Evolutionary conservation across 2,113 vertebrate species (phyloP).

Genomic region (Tauraco erythrolophus): DNA sequence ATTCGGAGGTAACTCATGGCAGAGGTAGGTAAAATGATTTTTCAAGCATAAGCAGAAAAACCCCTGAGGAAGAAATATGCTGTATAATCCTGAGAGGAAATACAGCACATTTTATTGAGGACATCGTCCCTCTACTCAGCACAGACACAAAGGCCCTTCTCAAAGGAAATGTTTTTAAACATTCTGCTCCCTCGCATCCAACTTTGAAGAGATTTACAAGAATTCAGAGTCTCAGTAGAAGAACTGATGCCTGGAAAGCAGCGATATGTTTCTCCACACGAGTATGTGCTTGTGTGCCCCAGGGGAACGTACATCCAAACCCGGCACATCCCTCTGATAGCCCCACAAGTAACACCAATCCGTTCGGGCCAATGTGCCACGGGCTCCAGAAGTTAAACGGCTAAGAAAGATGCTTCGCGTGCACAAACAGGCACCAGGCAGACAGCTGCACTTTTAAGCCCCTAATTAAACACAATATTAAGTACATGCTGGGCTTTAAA

Average conservation of each 20-base stretch:
- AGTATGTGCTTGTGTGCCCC: not conserved
- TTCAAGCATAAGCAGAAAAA: constrained; percentile 23
- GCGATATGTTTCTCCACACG: fast-evolving
- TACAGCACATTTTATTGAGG: not conserved
- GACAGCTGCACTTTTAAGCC: not conserved
- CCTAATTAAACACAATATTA: not conserved
- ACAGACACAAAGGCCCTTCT: not conserved
- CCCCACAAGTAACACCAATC: not conserved
- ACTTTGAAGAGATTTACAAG: not conserved
- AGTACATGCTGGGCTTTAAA: not conserved
- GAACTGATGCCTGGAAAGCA: not conserved
- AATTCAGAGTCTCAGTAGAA: not conserved
- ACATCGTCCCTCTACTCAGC: not conserved
- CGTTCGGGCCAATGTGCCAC: not conserved
- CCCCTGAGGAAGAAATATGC: not conserved
- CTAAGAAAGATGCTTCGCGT: not conserved
- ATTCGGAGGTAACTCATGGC: not conserved
- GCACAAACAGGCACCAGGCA: not conserved
- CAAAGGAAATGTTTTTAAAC: not conserved
- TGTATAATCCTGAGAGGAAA: not conserved
- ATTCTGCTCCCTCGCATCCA: not conserved
- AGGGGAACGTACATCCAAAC: not conserved
- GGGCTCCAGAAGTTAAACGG: not conserved
- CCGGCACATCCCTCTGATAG: not conserved
- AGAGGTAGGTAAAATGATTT: constrained; percentile 32